phyloP scores from a whole-genome alignment of 2,888 invertebrate species.

The Dimorphilus gyrociliatus region DNA sequence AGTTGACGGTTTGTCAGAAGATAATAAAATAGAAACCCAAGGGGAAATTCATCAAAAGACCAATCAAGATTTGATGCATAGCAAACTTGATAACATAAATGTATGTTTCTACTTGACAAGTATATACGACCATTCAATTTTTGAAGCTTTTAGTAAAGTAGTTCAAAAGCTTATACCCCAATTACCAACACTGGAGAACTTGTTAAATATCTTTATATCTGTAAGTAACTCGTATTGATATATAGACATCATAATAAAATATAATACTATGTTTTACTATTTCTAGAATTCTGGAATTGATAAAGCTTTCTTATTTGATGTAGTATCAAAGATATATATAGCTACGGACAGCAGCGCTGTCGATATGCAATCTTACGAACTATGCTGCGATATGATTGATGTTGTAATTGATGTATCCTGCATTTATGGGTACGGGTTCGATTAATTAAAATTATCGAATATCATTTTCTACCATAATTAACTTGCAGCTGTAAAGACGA shows the following conservation, averaged over 20 bases:
- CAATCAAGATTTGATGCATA: constrained; percentile 78
- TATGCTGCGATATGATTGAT: constrained; percentile 99
- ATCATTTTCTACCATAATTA: neutral
- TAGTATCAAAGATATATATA: constrained; percentile 83
- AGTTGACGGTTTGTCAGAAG: constrained; percentile 95
- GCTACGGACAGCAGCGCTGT: constrained; percentile 99
- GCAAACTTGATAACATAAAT: constrained; percentile 44
- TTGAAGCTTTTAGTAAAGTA: constrained; percentile 98
- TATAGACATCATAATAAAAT: neutral
- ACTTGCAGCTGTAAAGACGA: constrained; percentile 14
- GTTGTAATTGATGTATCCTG: constrained; percentile 96
- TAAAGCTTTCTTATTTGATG: constrained; percentile 97
- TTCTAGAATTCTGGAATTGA: constrained; percentile 91
- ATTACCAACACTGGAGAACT: constrained; percentile 84
- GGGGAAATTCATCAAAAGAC: constrained; percentile 92
- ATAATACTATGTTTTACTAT: constrained; percentile 4
- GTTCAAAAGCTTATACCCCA: constrained; percentile 97
- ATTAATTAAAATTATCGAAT: neutral
- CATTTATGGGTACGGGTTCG: constrained; percentile 67
- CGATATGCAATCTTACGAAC: constrained; percentile 97
- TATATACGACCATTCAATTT: constrained; percentile 99
- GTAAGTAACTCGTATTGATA: constrained; percentile 45
- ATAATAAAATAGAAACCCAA: constrained; percentile 97
- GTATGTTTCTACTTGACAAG: constrained; percentile 76
- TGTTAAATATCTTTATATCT: constrained; percentile 89